These are phyloP conservation scores for Panthera tigris DNA, from an alignment of 2,113 vertebrate genomes.

Conservation along the genomic window DNA sequence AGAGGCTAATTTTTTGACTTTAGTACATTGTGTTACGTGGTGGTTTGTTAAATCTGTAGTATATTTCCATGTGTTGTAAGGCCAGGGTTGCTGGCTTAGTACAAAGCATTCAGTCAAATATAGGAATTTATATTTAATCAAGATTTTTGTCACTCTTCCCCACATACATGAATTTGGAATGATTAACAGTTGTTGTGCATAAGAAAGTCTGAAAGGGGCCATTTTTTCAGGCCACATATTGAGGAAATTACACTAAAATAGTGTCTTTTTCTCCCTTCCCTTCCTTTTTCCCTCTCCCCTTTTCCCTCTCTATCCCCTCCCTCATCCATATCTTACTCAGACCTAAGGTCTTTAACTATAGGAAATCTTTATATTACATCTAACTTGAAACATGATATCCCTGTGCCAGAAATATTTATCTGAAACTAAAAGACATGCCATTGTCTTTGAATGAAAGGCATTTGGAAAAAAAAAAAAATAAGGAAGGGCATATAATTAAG, in stretches of 20 bases:
- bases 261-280: background rate
- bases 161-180: background rate
- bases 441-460: constrained; percentile 4
- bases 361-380: constrained; percentile 17
- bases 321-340: background rate
- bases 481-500: background rate
- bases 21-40: background rate
- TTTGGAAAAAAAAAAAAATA: background rate
- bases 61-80: background rate
- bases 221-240: background rate
- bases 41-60: background rate
- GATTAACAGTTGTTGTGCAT: background rate
- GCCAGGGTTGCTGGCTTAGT: background rate
- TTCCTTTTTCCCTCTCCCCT: background rate
- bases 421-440: background rate
- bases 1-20: constrained; percentile 13
- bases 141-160: background rate
- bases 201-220: background rate
- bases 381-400: background rate
- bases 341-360: constrained; percentile 29
- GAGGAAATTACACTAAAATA: constrained; percentile 10
- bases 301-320: background rate
- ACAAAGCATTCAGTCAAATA: background rate
- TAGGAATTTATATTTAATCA: background rate
- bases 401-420: constrained; percentile 29